phyloP scores from a whole-genome alignment of 2,888 invertebrate species.

The Torymus texanus region DNA sequence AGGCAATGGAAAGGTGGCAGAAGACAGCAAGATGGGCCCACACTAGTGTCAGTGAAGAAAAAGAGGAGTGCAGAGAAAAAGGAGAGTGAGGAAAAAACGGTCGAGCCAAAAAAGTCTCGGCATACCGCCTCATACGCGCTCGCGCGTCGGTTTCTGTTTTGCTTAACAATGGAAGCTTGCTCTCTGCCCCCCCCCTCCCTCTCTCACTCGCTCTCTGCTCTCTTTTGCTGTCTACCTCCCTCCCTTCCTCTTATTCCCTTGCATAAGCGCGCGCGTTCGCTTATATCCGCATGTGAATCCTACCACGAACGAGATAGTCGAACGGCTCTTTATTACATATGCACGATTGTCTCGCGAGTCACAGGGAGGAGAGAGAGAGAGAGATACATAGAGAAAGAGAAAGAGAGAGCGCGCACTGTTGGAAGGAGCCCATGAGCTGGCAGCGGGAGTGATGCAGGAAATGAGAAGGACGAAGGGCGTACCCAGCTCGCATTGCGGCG shows the following conservation, averaged over 20 bases:
- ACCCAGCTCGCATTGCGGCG: too few species aligned
- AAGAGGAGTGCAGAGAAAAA: constrained; percentile 48
- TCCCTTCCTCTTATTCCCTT: too few species aligned
- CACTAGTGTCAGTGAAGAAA: constrained; percentile 29
- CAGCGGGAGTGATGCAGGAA: constrained; percentile 45
- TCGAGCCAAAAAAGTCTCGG: constrained; percentile 58
- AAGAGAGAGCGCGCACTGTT: not conserved
- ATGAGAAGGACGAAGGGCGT: constrained; percentile 55
- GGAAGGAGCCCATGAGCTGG: not conserved
- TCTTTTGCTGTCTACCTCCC: too few species aligned
- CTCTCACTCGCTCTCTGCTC: too few species aligned
- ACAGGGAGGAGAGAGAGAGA: constrained; percentile 55
- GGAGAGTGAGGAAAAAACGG: constrained; percentile 57
- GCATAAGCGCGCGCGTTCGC: constrained; percentile 45
- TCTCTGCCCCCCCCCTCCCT: too few species aligned
- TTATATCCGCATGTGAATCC: constrained; percentile 11
- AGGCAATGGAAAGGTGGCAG: not conserved
- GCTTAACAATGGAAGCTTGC: constrained; percentile 68
- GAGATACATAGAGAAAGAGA: constrained; percentile 47
- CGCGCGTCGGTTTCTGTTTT: constrained; percentile 69
- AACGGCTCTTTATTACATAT: constrained; percentile 69
- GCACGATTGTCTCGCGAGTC: constrained; percentile 66
- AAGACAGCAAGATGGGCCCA: constrained; percentile 2
- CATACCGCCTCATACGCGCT: constrained; percentile 30
- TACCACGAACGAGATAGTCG: constrained; percentile 61